phyloP scores from a whole-genome alignment of 2,797 vertebrate genomes.

The Smutsia gigantea region DNA sequence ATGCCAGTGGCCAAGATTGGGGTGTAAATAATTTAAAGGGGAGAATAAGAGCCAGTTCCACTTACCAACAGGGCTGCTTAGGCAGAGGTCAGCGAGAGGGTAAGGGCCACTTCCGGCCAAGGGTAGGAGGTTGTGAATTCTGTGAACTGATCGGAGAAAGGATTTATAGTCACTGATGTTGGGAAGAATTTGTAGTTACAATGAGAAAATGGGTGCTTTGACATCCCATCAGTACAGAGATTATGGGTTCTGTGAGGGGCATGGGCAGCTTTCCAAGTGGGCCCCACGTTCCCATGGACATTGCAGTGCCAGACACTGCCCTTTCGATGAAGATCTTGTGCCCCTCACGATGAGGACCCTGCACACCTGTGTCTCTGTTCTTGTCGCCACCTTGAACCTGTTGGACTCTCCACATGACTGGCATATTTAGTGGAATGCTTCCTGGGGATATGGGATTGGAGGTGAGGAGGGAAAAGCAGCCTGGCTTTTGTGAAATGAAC shows the following conservation, averaged over 20 bases:
- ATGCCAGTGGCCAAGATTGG: conserved; percentile 72
- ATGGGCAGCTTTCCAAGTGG: background rate
- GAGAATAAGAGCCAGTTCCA: conserved; percentile 36
- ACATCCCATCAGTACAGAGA: background rate
- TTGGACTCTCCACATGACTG: background rate
- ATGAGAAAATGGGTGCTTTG: background rate
- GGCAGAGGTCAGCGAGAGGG: conserved; percentile 49
- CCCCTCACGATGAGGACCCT: background rate
- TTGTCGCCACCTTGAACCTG: background rate
- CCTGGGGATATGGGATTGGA: background rate
- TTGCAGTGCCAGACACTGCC: fast-evolving
- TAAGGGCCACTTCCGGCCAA: conserved; percentile 31
- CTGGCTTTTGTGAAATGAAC: background rate
- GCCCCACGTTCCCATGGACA: background rate
- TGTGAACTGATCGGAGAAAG: background rate
- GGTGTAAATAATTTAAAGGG: conserved; percentile 79
- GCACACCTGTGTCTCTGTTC: background rate
- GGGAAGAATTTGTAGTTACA: conserved; percentile 24
- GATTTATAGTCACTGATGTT: background rate
- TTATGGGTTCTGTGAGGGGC: background rate
- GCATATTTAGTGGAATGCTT: background rate
- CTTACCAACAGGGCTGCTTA: conserved; percentile 34
- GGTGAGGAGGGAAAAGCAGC: background rate
- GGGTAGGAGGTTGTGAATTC: background rate
- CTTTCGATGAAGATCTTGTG: background rate